phyloP scores from a whole-genome alignment of 2,113 vertebrate genomes.

The Calyptomena viridis region DNA sequence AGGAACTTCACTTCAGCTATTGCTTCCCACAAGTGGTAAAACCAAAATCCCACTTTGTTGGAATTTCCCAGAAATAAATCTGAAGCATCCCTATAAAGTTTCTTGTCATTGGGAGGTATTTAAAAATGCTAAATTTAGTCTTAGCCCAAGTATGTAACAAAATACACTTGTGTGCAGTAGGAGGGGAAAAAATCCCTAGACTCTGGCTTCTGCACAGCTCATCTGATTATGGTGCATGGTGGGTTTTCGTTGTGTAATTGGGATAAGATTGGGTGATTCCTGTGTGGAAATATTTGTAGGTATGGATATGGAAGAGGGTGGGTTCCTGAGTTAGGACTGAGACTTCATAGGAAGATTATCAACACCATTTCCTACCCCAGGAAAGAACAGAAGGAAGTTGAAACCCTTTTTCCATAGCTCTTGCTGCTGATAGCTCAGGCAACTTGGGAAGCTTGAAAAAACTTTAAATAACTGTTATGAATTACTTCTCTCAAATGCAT shows the following conservation, averaged over 20 bases:
- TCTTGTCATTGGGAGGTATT: not conserved
- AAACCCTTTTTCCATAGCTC: not conserved
- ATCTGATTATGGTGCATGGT: not conserved
- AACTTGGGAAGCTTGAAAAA: not conserved
- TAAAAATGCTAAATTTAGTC: not conserved
- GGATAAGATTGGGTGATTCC: not conserved
- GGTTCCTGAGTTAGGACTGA: not conserved
- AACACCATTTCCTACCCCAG: not conserved
- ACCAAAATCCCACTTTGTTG: not conserved
- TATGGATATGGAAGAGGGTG: not conserved
- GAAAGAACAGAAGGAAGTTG: not conserved
- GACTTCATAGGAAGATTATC: not conserved
- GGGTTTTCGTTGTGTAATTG: fast-evolving
- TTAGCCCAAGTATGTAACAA: not conserved
- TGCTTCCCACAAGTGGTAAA: not conserved
- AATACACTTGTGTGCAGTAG: not conserved
- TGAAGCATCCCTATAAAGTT: not conserved
- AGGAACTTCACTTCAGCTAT: not conserved
- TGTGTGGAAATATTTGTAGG: not conserved
- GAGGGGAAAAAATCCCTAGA: not conserved
- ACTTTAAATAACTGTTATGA: too few relatives aligned
- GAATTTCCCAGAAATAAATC: not conserved
- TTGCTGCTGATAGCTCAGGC: not conserved
- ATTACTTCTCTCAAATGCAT: not conserved
- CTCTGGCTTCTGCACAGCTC: not conserved